Conservation (phyloP, 2,113 vertebrate species). For the Misgurnus anguillicaudatus region DNA sequence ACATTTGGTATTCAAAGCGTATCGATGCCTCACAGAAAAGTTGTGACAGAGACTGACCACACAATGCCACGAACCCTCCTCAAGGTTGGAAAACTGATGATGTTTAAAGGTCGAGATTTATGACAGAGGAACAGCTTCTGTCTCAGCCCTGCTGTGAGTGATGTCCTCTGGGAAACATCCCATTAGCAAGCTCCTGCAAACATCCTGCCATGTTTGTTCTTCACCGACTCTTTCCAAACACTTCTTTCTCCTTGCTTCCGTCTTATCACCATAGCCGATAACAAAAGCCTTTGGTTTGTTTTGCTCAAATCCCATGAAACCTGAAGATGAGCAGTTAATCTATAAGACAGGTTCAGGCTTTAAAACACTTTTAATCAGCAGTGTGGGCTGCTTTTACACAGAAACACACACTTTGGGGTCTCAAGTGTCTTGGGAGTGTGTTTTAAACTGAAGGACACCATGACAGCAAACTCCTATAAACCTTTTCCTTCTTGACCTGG, state of each 20-base stretch:
- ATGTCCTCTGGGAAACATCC: constrained; percentile 46
- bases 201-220: constrained; percentile 43
- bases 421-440: constrained; percentile 21
- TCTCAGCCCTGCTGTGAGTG: not conserved
- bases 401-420: constrained; percentile 9
- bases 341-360: constrained; percentile 38
- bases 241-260: constrained; percentile 6
- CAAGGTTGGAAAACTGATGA: not conserved
- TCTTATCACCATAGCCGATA: constrained; percentile 45
- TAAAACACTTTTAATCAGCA: not conserved
- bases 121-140: constrained; percentile 4
- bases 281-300: constrained; percentile 39
- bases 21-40: not conserved
- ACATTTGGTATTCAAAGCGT: not conserved
- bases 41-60: constrained; percentile 15
- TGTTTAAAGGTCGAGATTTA: constrained; percentile 35
- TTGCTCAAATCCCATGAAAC: constrained; percentile 52
- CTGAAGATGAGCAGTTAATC: constrained; percentile 32
- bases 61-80: not conserved
- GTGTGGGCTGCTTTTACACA: not conserved
- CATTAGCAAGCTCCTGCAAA: constrained; percentile 34
- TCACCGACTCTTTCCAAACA: constrained; percentile 41
- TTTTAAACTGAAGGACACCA: constrained; percentile 49
- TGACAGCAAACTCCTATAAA: constrained; percentile 43
- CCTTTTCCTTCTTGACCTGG: constrained; percentile 46